Conservation (phyloP, 2,888 invertebrate genomes). For the Trissolcus japonicus region DNA sequence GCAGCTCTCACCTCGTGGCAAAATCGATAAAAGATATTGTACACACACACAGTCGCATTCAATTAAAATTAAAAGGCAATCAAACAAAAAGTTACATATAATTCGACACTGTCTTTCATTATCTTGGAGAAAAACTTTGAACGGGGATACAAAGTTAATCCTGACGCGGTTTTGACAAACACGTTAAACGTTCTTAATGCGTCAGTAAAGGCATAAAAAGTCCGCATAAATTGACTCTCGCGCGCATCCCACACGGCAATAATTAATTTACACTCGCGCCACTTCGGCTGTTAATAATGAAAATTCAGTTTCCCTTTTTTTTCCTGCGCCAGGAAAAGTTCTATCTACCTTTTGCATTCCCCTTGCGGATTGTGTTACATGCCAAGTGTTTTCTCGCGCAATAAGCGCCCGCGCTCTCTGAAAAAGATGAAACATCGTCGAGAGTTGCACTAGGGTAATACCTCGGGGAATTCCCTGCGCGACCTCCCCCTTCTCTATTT, state of each 20-base stretch:
- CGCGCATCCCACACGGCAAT: conserved; percentile 47
- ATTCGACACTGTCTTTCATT: too few relatives aligned
- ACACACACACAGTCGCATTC: too few relatives aligned
- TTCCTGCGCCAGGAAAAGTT: conserved; percentile 53
- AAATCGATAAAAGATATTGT: too few relatives aligned
- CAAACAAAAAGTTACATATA: too few relatives aligned
- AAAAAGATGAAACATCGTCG: conserved; percentile 52
- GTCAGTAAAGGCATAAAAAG: conserved; percentile 4
- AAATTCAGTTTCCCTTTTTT: conserved; percentile 58
- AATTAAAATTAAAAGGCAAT: too few relatives aligned
- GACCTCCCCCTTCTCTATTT: conserved; percentile 36
- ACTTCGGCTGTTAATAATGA: conserved; percentile 57
- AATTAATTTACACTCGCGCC: conserved; percentile 56
- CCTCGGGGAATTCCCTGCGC: conserved; percentile 46
- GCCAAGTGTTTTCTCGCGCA: conserved; percentile 58
- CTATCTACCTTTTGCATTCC: conserved; percentile 44
- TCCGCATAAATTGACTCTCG: conserved; percentile 42
- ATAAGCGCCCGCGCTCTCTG: conserved; percentile 51
- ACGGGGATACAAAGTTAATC: too few relatives aligned
- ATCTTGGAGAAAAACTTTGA: too few relatives aligned
- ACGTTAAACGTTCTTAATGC: too few relatives aligned
- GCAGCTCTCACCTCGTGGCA: too few relatives aligned
- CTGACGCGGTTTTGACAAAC: too few relatives aligned
- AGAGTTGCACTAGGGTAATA: conserved; percentile 42
- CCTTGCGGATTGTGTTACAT: conserved; percentile 58